These are phyloP conservation scores for Myotis pilosus DNA, from an alignment of 2,797 vertebrate species.

Conservation along the genomic window DNA sequence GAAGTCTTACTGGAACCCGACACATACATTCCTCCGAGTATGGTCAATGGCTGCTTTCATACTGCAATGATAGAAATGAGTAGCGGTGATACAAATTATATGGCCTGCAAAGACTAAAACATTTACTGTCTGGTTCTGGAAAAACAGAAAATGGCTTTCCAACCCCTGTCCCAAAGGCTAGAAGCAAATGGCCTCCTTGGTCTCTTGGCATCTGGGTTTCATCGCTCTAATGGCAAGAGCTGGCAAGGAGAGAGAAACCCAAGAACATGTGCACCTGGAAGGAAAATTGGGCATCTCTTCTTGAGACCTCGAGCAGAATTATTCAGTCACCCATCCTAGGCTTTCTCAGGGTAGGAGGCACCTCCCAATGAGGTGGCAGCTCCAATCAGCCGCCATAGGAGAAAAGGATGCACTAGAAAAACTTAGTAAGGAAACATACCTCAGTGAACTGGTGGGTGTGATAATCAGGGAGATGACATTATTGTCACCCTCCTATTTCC, in stretches of 20 bases:
- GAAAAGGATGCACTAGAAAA: not conserved
- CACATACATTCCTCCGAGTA: not conserved
- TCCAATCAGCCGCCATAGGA: not conserved
- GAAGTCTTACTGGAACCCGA: not conserved
- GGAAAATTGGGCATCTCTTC: not conserved
- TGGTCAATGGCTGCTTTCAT: not conserved
- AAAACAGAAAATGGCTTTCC: not conserved
- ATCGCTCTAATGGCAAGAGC: not conserved
- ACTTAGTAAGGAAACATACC: not conserved
- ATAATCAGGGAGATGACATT: not conserved
- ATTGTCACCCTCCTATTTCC: not conserved
- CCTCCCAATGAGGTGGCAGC: not conserved
- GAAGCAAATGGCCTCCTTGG: not conserved
- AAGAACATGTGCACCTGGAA: accelerated
- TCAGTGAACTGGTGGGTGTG: not conserved
- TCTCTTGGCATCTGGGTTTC: not conserved
- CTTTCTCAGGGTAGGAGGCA: not conserved
- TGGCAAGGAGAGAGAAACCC: not conserved
- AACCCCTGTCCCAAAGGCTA: not conserved
- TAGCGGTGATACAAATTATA: not conserved
- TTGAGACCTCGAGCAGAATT: not conserved
- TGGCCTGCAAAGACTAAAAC: not conserved
- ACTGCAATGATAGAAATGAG: not conserved
- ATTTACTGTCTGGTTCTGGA: not conserved
- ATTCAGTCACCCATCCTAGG: too few species aligned